Percentiles rank a stretch among this genome's conserved stretches.
These are phyloP conservation scores for Sternotherus odoratus DNA, from an alignment of 2,797 vertebrate species.

Conservation along the genomic window DNA sequence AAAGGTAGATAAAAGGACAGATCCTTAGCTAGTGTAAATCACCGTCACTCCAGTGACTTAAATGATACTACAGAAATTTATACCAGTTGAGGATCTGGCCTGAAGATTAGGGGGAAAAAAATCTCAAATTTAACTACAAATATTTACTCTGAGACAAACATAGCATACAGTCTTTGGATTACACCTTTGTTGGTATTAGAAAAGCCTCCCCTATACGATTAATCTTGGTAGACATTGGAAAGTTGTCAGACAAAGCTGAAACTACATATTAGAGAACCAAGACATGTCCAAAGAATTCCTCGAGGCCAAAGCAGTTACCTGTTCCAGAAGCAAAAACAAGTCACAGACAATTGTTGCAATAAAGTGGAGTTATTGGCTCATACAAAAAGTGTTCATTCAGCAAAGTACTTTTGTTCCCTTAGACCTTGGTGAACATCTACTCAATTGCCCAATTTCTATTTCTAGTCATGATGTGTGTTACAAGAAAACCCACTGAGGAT, in stretches of 20 bases:
- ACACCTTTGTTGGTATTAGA: not conserved
- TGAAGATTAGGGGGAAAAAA: not conserved
- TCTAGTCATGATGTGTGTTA: not conserved
- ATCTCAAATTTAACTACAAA: not conserved
- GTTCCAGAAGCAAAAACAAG: constrained; percentile 24
- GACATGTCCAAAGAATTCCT: not conserved
- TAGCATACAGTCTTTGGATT: not conserved
- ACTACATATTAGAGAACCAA: not conserved
- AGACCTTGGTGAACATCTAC: constrained; percentile 55
- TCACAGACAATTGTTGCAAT: constrained; percentile 12
- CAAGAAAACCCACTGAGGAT: constrained; percentile 35
- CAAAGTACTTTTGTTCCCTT: constrained; percentile 33
- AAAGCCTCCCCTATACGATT: not conserved
- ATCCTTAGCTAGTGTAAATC: not conserved
- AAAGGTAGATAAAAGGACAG: not conserved
- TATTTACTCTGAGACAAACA: not conserved
- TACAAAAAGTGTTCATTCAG: constrained; percentile 51
- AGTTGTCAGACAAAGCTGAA: constrained; percentile 27
- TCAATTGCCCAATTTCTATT: constrained; percentile 35
- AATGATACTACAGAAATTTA: not conserved
- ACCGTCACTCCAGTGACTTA: fast-evolving
- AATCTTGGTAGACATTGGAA: constrained; percentile 33
- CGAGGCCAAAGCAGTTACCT: constrained; percentile 12
- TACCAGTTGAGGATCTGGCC: not conserved
- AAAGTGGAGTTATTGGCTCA: constrained; percentile 32